phyloP scores from a whole-genome alignment of 2,113 vertebrate species.

The Megalops atlanticus region DNA sequence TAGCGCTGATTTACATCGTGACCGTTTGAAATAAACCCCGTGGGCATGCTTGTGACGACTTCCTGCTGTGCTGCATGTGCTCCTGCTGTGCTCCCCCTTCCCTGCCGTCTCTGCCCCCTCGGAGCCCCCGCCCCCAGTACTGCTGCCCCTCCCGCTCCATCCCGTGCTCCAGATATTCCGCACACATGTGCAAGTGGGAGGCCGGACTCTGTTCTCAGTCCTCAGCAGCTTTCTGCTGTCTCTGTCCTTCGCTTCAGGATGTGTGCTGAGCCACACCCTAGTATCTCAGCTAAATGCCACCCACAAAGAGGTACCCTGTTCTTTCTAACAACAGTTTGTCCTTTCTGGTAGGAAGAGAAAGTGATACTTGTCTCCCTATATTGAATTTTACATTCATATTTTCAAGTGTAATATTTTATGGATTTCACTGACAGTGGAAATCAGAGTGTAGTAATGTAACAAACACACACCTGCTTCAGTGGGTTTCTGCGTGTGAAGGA shows the following conservation, averaged over 20 bases:
- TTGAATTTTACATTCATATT: too few species aligned
- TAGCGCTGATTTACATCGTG: too few species aligned
- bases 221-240: background rate
- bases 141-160: background rate
- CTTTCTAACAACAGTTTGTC: too few species aligned
- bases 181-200: background rate
- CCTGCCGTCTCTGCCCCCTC: background rate
- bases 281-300: background rate
- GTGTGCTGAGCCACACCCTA: background rate
- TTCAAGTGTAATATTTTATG: too few species aligned
- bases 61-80: background rate
- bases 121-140: background rate
- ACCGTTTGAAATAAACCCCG: background rate
- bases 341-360: too few species aligned
- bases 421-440: too few species aligned
- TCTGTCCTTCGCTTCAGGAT: background rate
- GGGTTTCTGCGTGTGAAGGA: background rate
- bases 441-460: too few species aligned
- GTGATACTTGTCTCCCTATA: too few species aligned
- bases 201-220: background rate
- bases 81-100: background rate
- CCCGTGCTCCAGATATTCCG: background rate
- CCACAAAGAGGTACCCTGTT: too few species aligned
- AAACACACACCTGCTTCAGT: background rate
- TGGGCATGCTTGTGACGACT: background rate